Evolutionary conservation across 1,140 invertebrate species (phyloP), one percentile per base, ranked within the genome.

Genomic region (Aphelenchoides avenae): DNA sequence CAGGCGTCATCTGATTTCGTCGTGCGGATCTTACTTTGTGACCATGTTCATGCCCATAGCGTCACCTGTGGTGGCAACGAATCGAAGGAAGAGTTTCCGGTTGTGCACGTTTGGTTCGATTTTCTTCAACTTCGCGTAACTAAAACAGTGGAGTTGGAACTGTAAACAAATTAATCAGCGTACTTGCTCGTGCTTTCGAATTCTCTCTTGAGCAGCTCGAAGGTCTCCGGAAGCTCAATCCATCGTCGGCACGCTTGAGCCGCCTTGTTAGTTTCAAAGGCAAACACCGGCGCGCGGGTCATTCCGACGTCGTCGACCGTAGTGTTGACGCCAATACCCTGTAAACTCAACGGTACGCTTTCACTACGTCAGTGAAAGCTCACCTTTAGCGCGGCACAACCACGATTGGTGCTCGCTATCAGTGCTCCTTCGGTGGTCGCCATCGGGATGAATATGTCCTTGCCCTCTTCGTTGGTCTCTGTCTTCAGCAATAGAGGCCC

Each of bases 11-110:
- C n/a, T n/a, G n/a, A n/a, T n/a, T n/a, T n/a, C n/a, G n/a, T n/a
- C n/a, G n/a, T n/a, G n/a, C n/a, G n/a, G n/a, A n/a, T n/a, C n/a
- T n/a, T 22, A 66, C 82, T 82, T 98, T 0, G 91, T 96, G 0
- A 98, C 80, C 94, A 99, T 99, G 77, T 99, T 99, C 95, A 99
- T 99, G 26, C 95, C 95, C 95, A 99, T 99, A 0, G 95, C 95
- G 78, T 99, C 95, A 7, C 95, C 95, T 2, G 94, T 98, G 15
- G 83, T 86, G 0, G 93, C 91, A 34, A 88, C 85, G 80, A 98
- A 98, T 58, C 95, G 83, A 30, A 98, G 84, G 76, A 89, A 96
- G 3, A 98, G 77, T 55, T 86, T 84, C 34, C 88, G 84, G 0
- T 91, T 92, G 43, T 89, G 89, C 49, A 93, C 86, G 33, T 84